phyloP scores from a whole-genome alignment of 1,140 invertebrate species.

The Eumeta japonica region DNA sequence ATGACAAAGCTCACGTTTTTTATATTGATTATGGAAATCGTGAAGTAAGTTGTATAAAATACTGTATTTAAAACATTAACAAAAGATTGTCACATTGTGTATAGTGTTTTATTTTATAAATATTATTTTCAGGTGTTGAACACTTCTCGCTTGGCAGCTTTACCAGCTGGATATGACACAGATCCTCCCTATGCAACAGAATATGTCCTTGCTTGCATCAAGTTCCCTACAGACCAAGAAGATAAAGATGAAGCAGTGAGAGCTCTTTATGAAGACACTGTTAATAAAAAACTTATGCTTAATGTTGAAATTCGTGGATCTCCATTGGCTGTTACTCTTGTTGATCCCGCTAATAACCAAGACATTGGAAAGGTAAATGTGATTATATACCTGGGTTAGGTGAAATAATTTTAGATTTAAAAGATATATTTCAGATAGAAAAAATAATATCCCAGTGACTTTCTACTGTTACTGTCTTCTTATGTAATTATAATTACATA shows the following conservation, averaged over 20 bases:
- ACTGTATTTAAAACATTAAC: neutral
- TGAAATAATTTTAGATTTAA: neutral
- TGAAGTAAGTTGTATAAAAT: slow-evolving; percentile 50
- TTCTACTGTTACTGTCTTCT: neutral
- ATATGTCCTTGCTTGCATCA: slow-evolving; percentile 80
- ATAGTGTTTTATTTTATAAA: too few relatives aligned
- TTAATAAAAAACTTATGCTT: slow-evolving; percentile 67
- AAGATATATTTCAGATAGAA: neutral
- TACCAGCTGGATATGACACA: slow-evolving; percentile 75
- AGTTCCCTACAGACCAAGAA: slow-evolving; percentile 82
- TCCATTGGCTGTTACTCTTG: slow-evolving; percentile 71
- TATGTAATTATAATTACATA: too few relatives aligned
- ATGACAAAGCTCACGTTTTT: slow-evolving; percentile 66
- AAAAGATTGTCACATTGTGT: too few relatives aligned
- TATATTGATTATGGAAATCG: slow-evolving; percentile 98
- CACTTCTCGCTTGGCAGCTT: slow-evolving; percentile 65
- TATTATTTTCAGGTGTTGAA: slow-evolving; percentile 26
- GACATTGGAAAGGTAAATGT: slow-evolving; percentile 77
- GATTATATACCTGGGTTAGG: neutral
- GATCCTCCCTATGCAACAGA: slow-evolving; percentile 84
- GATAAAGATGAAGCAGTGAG: slow-evolving; percentile 74
- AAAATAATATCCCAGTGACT: neutral
- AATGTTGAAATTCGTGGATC: slow-evolving; percentile 70
- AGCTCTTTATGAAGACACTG: slow-evolving; percentile 64
- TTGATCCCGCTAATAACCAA: slow-evolving; percentile 69